Evolutionary conservation across 2,888 invertebrate genomes (phyloP).

Genomic region (Lumbricus terrestris): DNA sequence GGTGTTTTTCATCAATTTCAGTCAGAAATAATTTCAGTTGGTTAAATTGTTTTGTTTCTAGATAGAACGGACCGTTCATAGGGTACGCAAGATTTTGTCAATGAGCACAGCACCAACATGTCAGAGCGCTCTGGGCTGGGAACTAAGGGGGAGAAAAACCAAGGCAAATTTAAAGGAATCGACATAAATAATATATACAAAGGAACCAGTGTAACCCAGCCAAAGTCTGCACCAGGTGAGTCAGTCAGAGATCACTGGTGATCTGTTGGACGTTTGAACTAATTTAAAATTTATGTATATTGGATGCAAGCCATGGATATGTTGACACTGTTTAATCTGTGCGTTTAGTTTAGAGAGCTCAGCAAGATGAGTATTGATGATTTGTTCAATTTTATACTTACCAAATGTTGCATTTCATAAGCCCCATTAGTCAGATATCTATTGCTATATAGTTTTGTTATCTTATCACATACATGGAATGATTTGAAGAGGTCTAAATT

Average conservation of each 20-base stretch:
- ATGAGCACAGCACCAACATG: conserved; percentile 91
- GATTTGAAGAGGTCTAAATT: too few species aligned
- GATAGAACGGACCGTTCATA: conserved; percentile 70
- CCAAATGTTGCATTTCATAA: background rate
- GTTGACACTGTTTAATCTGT: background rate
- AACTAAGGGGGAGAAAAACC: conserved; percentile 80
- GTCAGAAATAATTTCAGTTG: background rate
- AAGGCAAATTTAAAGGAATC: conserved; percentile 92
- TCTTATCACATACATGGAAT: background rate
- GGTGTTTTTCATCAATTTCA: background rate
- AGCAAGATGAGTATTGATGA: background rate
- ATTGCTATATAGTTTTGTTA: background rate
- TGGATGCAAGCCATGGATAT: background rate
- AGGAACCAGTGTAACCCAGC: conserved; percentile 61
- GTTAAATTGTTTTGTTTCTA: background rate
- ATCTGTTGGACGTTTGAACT: background rate
- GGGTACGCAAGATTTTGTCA: conserved; percentile 70
- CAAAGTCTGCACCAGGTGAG: conserved; percentile 57
- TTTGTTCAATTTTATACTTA: background rate
- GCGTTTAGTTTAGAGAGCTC: too few species aligned
- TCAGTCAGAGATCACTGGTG: background rate
- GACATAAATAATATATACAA: conserved; percentile 97
- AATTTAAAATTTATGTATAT: background rate
- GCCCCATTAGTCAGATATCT: background rate
- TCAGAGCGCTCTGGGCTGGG: conserved; percentile 89